Conservation (phyloP, 2,888 invertebrate genomes). For the Choristoneura rosaceana region DNA sequence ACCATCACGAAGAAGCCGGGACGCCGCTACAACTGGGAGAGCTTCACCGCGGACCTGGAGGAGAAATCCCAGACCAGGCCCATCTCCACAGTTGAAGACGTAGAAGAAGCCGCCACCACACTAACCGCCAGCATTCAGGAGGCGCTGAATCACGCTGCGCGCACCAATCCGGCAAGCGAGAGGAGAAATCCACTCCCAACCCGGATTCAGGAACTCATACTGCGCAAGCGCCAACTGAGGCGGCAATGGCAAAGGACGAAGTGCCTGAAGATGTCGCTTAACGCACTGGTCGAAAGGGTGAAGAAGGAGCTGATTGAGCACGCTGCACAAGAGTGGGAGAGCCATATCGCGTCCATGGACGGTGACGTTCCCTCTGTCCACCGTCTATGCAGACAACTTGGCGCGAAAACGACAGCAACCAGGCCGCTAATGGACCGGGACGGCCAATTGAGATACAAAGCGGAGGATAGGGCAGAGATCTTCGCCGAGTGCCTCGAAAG, state of each 20-base stretch:
- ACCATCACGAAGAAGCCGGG: too few species aligned
- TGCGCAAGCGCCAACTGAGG: slow-evolving; percentile 23
- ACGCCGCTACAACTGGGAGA: slow-evolving; percentile 15
- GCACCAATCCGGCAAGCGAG: slow-evolving; percentile 10
- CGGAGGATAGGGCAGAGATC: slow-evolving; percentile 32
- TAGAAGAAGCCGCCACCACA: not conserved
- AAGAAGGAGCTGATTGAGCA: not conserved
- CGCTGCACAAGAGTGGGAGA: not conserved
- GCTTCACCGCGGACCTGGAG: not conserved
- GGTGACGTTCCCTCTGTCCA: slow-evolving; percentile 15
- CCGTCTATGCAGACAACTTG: slow-evolving; percentile 13
- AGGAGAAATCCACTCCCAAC: not conserved
- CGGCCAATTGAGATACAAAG: slow-evolving; percentile 18
- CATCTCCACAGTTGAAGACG: not conserved
- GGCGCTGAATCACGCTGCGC: slow-evolving; percentile 1
- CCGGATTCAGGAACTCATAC: not conserved
- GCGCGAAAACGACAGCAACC: not conserved
- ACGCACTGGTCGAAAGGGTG: not conserved
- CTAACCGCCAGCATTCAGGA: not conserved
- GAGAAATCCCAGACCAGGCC: not conserved
- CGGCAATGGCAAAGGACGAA: slow-evolving; percentile 20
- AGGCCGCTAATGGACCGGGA: slow-evolving; percentile 2
- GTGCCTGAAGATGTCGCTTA: slow-evolving; percentile 18
- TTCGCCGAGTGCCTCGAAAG: slow-evolving; percentile 26
- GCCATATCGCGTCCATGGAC: slow-evolving; percentile 10